Percentiles rank a stretch among this genome's conserved stretches.
phyloP scores from a whole-genome alignment of 2,888 invertebrate genomes.

The Limnephilus rhombicus region DNA sequence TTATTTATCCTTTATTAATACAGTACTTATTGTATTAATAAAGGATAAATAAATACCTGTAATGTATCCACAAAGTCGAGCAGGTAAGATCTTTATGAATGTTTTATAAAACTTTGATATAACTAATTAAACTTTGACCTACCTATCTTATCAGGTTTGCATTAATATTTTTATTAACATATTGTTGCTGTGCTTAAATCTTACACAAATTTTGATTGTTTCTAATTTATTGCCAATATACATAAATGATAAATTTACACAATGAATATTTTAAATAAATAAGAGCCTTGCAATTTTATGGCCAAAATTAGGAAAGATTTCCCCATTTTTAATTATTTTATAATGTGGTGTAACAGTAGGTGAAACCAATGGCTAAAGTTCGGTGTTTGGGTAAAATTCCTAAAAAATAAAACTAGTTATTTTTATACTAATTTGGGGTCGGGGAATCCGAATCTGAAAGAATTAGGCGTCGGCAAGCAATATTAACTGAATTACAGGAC shows the following conservation, averaged over 20 bases:
- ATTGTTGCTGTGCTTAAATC: neutral
- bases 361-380: no score
- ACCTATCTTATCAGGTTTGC: neutral
- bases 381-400: no score
- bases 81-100: no score
- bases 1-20: constrained; percentile 54
- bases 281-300: neutral
- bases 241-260: no score
- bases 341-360: no score
- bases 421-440: no score
- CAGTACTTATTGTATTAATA: constrained; percentile 56
- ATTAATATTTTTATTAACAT: neutral
- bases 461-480: no score
- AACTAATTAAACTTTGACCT: neutral
- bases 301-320: neutral
- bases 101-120: neutral
- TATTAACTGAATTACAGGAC: no score
- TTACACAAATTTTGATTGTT: neutral
- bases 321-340: no score
- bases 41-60: constrained; percentile 55
- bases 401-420: no score
- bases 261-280: no score
- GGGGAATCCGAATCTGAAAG: no score
- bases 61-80: constrained; percentile 39
- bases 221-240: neutral